Base-by-base conservation (phyloP, 2,888 invertebrate species). In the Oegoconia quadripuncta region DNA sequence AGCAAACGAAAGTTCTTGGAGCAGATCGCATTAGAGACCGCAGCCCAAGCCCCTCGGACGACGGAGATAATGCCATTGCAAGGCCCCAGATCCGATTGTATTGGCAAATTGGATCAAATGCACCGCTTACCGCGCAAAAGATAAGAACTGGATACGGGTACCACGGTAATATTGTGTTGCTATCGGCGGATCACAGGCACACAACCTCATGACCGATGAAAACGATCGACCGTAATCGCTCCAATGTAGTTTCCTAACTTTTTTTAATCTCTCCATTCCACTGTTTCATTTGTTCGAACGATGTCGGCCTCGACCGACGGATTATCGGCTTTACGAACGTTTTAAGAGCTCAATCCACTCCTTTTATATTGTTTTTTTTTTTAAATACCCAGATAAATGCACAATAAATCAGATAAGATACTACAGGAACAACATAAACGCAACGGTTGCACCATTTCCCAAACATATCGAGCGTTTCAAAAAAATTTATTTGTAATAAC, bases 91-190 rank as follows among this genome's bases (percentile, higher is more conserved):
- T 84, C 77, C 74, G 83, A 88, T 88, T 84, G 86, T 86, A 84
- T 86, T 82, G 86, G 82, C 78, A 86, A 88, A 88, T 88, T 88
- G 88, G 83, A 88, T 88, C 83, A 87, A 88, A 88, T 87, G 88
- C 86, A 86, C 75, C 77, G 78, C 77, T 78, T 74, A 71, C 78
- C 72, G 78, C 64, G 78, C 78, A 83, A 82, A 81, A 84, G 86
- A 87, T 86, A 83, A 84, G 80, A 79, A 59, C 57, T 43, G 57
- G 72, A 74, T 76, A 74, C 68, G 74, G 73, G 72, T 47, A 48
- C 57, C 52, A 58, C 59, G 55, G 74, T 73, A 73, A 75, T 76
- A 80, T 78, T 71, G 72, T 71, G 75, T 78, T 72, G 71, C 63
- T 72, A 80, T 74, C 73, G 47, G 53, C 42, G 48, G 58, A 72